Conservation (phyloP, 2,113 vertebrate species). For the Sinocyclocheilus rhinocerous region DNA sequence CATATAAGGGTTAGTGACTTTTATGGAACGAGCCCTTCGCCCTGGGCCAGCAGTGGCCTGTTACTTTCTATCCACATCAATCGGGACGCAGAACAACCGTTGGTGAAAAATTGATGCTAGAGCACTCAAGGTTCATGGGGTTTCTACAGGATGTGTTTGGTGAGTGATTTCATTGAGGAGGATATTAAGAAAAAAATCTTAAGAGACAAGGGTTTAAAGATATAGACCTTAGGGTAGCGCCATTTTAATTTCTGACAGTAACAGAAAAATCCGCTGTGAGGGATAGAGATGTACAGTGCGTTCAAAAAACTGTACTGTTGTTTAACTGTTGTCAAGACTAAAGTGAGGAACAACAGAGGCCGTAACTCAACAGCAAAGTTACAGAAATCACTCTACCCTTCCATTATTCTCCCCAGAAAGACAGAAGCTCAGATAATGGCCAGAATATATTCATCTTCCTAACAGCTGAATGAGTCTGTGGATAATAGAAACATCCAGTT, state of each 20-base stretch:
- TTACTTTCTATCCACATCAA: constrained; percentile 61
- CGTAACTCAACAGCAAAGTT: not conserved
- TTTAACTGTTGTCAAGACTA: no score
- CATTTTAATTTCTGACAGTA: not conserved
- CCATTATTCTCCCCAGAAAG: not conserved
- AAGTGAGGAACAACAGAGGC: not conserved
- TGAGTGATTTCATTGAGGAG: not conserved
- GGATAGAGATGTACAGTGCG: not conserved
- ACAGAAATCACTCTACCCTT: not conserved
- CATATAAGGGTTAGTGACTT: constrained; percentile 65
- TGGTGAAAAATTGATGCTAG: not conserved
- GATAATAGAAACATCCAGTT: not conserved
- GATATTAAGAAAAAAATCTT: not conserved
- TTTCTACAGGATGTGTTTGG: not conserved
- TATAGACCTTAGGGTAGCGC: not conserved
- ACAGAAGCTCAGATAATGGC: not conserved
- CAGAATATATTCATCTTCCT: not conserved
- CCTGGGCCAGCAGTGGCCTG: constrained; percentile 39
- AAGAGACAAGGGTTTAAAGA: not conserved
- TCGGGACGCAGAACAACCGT: constrained; percentile 8
- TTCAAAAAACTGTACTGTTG: no score
- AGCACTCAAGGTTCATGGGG: not conserved
- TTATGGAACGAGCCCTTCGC: constrained; percentile 59
- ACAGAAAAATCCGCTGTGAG: not conserved
- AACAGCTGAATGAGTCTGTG: not conserved